Evolutionary conservation across 1,140 invertebrate species (phyloP).

Genomic region (Drosophila truncata): DNA sequence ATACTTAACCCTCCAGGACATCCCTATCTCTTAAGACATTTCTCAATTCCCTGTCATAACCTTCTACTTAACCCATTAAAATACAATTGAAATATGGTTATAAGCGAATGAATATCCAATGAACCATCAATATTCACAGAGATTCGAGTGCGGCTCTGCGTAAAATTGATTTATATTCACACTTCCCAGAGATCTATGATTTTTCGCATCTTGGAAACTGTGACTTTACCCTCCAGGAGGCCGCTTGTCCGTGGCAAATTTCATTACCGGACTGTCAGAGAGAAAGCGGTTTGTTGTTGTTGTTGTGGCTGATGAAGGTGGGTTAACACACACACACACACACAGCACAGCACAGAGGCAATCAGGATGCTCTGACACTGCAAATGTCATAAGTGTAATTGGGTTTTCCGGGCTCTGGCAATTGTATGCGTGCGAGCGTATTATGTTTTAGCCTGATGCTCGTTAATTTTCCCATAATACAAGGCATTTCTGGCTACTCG

Average conservation of each 20-base stretch:
- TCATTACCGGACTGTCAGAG: constrained; percentile 37
- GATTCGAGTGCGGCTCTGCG: constrained; percentile 1
- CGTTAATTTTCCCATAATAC: constrained; percentile 46
- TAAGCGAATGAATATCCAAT: neutral
- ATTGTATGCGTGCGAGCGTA: constrained; percentile 32
- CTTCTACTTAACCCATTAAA: neutral
- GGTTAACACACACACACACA: neutral
- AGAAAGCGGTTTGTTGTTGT: constrained; percentile 1
- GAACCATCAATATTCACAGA: neutral
- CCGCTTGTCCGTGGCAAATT: constrained; percentile 40
- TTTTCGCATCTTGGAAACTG: constrained; percentile 20
- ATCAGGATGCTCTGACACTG: constrained; percentile 40
- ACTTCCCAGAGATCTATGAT: neutral
- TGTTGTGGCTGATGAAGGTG: neutral
- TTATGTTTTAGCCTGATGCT: constrained; percentile 43
- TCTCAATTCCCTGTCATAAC: neutral
- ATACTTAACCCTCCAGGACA: too few relatives aligned
- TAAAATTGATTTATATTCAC: constrained; percentile 12
- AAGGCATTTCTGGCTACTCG: neutral
- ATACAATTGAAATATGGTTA: neutral
- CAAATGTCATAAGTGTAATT: constrained; percentile 78
- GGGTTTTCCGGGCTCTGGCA: constrained; percentile 55
- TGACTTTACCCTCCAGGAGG: constrained; percentile 4
- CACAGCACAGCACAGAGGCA: constrained; percentile 6
- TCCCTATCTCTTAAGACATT: too few relatives aligned